Base-by-base conservation (phyloP, 1,140 invertebrate genomes). In the Delia radicum region DNA sequence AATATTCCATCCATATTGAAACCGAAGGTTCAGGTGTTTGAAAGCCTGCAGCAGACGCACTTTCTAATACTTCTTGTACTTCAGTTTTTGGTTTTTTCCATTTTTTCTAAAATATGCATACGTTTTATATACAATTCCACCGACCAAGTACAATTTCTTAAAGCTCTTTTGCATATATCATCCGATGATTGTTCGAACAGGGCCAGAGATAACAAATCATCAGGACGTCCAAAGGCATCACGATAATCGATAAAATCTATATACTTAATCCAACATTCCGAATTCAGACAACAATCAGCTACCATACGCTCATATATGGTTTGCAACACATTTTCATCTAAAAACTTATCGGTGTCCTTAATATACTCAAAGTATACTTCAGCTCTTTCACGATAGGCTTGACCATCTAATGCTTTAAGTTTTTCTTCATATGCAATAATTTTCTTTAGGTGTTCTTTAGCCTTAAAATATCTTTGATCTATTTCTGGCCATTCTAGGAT, bases 91-190 rank as follows among this genome's bases (percentile, higher is more conserved):
- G n/a, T n/a, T 62, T 79, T 79, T 28, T 82, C 77, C 33, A 80
- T 61, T 61, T 82, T 75, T 80, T 88, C 87, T 8, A 85, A 73
- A 28, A 87, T 77, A 73, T 79, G 77, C 63, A 88, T 77, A 27
- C 80, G 80, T 29, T 80, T 78, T 21, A 86, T 78, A 81, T 86
- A 87, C 27, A 88, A 75, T 21, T 86, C 80, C 74, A 82, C 82
- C 76, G 79, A 81, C 87, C 87, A 87, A 1, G 85, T 80, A 75
- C 87, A 87, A 80, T 88, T 88, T 61, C 87, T 77, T 27, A 87
- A 73, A 13, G 87, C 83, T 42, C 82, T 80, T 82, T 26, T 78
- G 76, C 78, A 81, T 78, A 82, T 84, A 85, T 76, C 86, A 77
- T 74, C 77, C 13, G 86, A 85, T 81, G 75, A 87, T 76, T 71